phyloP scores from a whole-genome alignment of 2,113 vertebrate species.

The Sebastes fasciatus region DNA sequence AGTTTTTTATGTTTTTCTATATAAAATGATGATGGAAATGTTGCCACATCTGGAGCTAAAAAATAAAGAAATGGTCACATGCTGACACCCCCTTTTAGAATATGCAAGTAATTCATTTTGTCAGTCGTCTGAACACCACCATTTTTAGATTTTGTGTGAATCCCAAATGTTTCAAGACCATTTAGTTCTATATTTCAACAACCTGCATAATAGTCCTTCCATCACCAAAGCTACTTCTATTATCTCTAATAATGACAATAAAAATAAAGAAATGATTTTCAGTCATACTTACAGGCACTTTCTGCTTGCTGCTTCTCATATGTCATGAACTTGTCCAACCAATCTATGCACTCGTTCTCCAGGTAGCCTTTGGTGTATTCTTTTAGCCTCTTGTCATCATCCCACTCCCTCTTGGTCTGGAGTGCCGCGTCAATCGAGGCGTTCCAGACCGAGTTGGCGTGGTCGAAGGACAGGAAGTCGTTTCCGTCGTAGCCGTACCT shows the following conservation, averaged over 20 bases:
- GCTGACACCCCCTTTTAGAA: too few relatives aligned
- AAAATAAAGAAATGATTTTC: not conserved
- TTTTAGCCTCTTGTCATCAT: slow-evolving; percentile 56
- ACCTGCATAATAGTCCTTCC: not conserved
- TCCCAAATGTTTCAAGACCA: not conserved
- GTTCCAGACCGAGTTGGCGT: slow-evolving; percentile 22
- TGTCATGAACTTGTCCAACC: slow-evolving; percentile 41
- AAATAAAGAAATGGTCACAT: too few relatives aligned
- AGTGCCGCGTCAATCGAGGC: rapidly evolving
- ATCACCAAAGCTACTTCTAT: not conserved
- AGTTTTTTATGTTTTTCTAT: too few relatives aligned
- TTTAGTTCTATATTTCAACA: not conserved
- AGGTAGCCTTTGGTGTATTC: slow-evolving; percentile 81
- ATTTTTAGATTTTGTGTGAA: not conserved
- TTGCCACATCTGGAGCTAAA: too few relatives aligned
- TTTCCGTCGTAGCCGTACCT: slow-evolving; percentile 76
- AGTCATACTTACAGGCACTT: slow-evolving; percentile 11
- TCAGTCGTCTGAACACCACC: not conserved
- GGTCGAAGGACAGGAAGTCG: slow-evolving; percentile 74
- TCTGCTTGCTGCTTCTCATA: not conserved
- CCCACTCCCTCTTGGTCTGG: slow-evolving; percentile 76
- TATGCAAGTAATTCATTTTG: not conserved
- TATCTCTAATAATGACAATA: not conserved
- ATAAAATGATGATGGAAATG: too few relatives aligned
- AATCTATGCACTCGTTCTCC: slow-evolving; percentile 74